Base-by-base conservation (phyloP, 1,140 invertebrate species). In the Helicoverpa zea region DNA sequence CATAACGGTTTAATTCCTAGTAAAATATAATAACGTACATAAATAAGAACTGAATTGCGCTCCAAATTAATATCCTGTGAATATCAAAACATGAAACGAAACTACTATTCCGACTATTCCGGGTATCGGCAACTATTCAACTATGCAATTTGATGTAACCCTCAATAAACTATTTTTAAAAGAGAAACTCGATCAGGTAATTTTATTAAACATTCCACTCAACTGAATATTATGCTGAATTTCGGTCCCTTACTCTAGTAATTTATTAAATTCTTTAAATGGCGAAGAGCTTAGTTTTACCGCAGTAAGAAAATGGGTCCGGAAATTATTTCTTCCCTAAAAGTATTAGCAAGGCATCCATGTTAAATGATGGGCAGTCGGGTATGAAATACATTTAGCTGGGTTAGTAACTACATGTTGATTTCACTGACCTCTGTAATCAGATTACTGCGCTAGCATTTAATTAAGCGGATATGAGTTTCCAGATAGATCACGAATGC, bases 381-480 rank as follows among this genome's bases (percentile, higher is more conserved):
- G 47, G 61, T 35, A 43, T 54, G 47, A 43, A 66, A 78, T 78
- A 66, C 47, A 78, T 66, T 78, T 35, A 52, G 61, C 51, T 35
- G 13, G 61, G 47, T 52, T 47, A 13, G 30, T 35, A 49, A 16
- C 29, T 74, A 58, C 30, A 66, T 29, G 75, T 81, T 79, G 66
- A 81, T 78, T 79, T 78, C 54, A 73, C 66, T 78, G 75, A 78
- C 81, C 81, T 81, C 66, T 58, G 43, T 78, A 79, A 73, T 78
- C 75, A 78, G 64, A 75, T 81, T 73, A 78, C 49, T 51, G 49
- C 77, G 52, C 30, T 59, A 66, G 70, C 81, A 79, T 74, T 63
- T 79, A 74, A 79, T 59, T 59, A 76, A 75, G 59, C 81, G 81
- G 81, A 82, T 82, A 82, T 82, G 78, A 79, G 81, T 82, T 82